Conservation (phyloP, 2,888 invertebrate genomes). For the Eupithecia subumbrata region DNA sequence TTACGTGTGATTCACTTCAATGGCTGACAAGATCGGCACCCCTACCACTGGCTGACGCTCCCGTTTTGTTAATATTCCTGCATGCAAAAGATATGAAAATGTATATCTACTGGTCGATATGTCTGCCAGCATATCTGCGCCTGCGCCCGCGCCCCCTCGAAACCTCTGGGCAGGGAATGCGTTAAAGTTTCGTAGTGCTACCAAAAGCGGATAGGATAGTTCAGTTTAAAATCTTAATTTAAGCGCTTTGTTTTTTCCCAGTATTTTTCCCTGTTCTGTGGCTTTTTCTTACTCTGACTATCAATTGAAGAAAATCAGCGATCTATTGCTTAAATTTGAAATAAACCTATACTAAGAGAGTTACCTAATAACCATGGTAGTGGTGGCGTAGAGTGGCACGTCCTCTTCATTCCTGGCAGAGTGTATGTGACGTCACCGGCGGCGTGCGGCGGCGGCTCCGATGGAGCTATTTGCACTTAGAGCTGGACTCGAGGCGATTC, state of each 20-base stretch:
- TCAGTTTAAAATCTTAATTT: not conserved
- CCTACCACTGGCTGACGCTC: conserved; percentile 31
- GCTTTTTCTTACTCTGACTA: not conserved
- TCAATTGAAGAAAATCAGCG: not conserved
- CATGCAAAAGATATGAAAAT: not conserved
- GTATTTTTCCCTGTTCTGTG: not conserved
- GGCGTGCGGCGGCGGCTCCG: conserved; percentile 5
- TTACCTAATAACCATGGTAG: not conserved
- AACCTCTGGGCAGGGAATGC: no score
- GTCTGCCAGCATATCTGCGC: not conserved
- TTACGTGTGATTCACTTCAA: conserved; percentile 48
- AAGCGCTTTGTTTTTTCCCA: not conserved
- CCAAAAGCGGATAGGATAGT: not conserved
- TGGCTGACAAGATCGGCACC: conserved; percentile 43
- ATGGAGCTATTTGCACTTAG: conserved; percentile 30
- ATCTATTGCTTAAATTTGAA: not conserved
- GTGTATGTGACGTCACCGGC: not conserved
- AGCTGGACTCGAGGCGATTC: conserved; percentile 8
- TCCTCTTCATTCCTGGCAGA: conserved; percentile 20
- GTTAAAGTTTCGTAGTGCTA: not conserved
- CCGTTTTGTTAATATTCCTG: not conserved
- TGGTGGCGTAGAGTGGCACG: conserved; percentile 21
- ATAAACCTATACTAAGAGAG: not conserved
- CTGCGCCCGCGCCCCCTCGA: no score
- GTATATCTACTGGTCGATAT: not conserved